Evolutionary conservation across 2,797 vertebrate genomes (phyloP), one percentile per base, ranked within the genome.

Genomic region (Sardinella longiceps): DNA sequence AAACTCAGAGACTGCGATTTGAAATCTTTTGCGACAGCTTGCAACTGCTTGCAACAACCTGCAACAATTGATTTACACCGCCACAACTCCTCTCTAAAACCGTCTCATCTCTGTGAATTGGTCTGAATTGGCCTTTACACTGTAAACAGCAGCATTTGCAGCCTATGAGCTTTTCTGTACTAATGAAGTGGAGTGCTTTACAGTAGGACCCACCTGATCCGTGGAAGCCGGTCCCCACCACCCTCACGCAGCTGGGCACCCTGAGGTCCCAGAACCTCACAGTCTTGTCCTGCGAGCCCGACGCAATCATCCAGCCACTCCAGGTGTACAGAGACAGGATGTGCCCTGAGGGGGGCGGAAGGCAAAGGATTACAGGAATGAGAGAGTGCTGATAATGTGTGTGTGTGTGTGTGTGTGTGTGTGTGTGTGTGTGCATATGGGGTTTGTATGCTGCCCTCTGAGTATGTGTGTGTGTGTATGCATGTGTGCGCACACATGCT

Each of bases 291-390:
- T 99, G 98, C 15, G 98, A 99, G 85, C 98, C 98, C 0, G 98
- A 99, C 1, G 98, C 97, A 87, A 99, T 99, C 98, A 99, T 99
- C 98, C 98, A 99, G 12, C 98, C 98, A 33, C 97, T 97, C 98
- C 98, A 99, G 0, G 98, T 98, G 88, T 97, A 99, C 93, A 99
- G 95, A 92, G 97, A 97, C 92, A 99, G 94, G 90, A 99, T 97
- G 90, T 99, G 98, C 84, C 98, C 98, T 99, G 89, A 39, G 80
- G 43, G 88, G 89, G 37, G 80, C 43, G 88, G 9, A 6, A 9
- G 0, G 70, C 3, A 48, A 28, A 25, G 56, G 39, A 85, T 50
- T 50, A 50, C 18, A 15, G 43, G 15, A 11, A 39, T 30, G 15
- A 5, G 11, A 56, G 46, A 84, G 51, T 53, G 43, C 83, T 11